Evolutionary conservation across 2,888 invertebrate genomes (phyloP), one percentile per base, ranked within the genome.

Genomic region (Drosophila algonquin): DNA sequence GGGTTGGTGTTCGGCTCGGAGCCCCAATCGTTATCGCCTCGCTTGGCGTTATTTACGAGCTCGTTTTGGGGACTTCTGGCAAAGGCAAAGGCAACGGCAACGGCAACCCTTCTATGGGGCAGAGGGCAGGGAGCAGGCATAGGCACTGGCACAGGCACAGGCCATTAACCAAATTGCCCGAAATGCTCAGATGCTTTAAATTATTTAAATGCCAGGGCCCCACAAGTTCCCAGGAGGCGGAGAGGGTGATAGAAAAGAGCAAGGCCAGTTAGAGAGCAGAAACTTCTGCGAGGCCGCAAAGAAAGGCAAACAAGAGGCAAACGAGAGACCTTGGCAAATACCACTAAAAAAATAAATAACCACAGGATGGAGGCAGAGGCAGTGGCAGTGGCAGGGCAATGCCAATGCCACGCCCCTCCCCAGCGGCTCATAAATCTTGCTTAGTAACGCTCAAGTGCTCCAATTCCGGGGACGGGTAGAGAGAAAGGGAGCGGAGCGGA

Each of bases 141-240:
- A 27, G 27, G 27, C 27, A 14, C 21, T 12, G 40, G 18, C 12
- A 40, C 40, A 30, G 65, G 70, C 56, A 69, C 64, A 76, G 73
- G 46, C 87, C 85, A 85, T 85, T 85, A 87, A 75, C 76, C 76
- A 85, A 85, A 89, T 85, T 89, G 89, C 85, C 79, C 80, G 68
- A 77, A 75, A 74, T 68, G 76, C 55, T 73, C 69, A 76, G 79
- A 81, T 77, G 83, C 68, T 86, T 82, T 86, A 82, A 83, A 83
- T 87, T 85, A 87, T 87, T 83, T 82, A 83, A 83, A 85, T 82
- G 78, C 76, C 53, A 68, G 75, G 80, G 46, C 47, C 73, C 73
- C 61, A 53, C n/a, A 12, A 59, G 35, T 54, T 44, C 8, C 30
- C 24, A 12, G n/a, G n/a, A 35, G n/a, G 35, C 8, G 8, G 32